A percentile compares a stretch with the other conserved stretches of the same genome.
Conservation (phyloP, 2,113 vertebrate species). For the Ranitomeya variabilis region DNA sequence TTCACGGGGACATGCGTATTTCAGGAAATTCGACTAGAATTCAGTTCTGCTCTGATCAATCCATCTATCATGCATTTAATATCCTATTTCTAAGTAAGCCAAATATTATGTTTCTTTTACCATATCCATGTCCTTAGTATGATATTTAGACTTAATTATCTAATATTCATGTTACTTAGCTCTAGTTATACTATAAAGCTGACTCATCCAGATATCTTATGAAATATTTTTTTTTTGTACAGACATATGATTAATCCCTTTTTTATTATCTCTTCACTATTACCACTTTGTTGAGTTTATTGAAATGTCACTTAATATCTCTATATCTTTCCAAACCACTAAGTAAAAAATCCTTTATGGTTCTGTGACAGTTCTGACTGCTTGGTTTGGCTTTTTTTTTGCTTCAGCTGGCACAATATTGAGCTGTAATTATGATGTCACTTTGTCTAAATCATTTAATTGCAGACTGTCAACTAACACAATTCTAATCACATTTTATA, state of each 20-base stretch:
- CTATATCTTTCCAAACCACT: constrained; percentile 39
- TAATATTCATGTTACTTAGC: not conserved
- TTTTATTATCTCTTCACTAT: not conserved
- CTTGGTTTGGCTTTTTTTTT: constrained; percentile 40
- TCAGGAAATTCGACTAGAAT: too few species aligned
- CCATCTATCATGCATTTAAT: too few species aligned
- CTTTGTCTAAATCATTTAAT: constrained; percentile 54
- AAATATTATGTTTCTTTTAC: not conserved
- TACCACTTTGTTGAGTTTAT: constrained; percentile 16
- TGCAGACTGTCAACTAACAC: constrained; percentile 50
- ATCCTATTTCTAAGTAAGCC: not conserved
- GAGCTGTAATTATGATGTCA: constrained; percentile 58
- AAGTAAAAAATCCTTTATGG: constrained; percentile 38
- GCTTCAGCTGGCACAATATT: constrained; percentile 57
- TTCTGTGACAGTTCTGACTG: constrained; percentile 49
- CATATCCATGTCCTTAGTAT: not conserved
- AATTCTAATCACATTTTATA: constrained; percentile 43
- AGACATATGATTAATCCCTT: not conserved
- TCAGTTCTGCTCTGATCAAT: too few species aligned
- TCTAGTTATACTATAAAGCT: not conserved
- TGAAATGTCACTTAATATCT: constrained; percentile 30
- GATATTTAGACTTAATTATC: not conserved
- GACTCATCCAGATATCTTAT: not conserved
- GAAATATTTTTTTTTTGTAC: not conserved
- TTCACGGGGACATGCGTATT: too few species aligned